Percentiles rank a stretch among this genome's conserved stretches.
These are phyloP conservation scores for Choloepus hoffmanni DNA, from an alignment of 2,113 vertebrate genomes.

Conservation along the genomic window DNA sequence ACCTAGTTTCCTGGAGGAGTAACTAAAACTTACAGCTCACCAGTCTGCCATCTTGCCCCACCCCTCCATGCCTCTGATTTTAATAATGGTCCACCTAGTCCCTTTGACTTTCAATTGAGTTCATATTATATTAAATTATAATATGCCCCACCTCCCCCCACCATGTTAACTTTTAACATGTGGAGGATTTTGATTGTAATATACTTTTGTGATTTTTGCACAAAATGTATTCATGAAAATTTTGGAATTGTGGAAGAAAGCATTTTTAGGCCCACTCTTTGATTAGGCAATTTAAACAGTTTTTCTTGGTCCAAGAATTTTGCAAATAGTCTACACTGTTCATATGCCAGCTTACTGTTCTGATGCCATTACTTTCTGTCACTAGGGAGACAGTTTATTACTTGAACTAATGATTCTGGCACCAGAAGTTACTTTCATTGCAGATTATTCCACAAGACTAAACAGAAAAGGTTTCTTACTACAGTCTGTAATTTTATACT, in stretches of 20 bases:
- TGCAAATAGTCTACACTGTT: slow-evolving; percentile 31
- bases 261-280: slow-evolving; percentile 51
- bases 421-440: slow-evolving; percentile 31
- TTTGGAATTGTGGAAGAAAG: slow-evolving; percentile 46
- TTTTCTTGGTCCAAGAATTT: slow-evolving; percentile 60
- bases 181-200: slow-evolving; percentile 35
- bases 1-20: too few relatives aligned
- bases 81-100: slow-evolving; percentile 21
- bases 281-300: slow-evolving; percentile 57
- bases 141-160: background rate
- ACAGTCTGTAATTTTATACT: slow-evolving; percentile 35
- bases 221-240: slow-evolving; percentile 34
- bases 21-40: too few relatives aligned
- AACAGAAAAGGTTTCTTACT: slow-evolving; percentile 37
- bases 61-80: too few relatives aligned
- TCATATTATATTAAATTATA: slow-evolving; percentile 27
- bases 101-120: slow-evolving; percentile 53
- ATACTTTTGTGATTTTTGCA: slow-evolving; percentile 52
- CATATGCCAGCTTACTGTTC: background rate
- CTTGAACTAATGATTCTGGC: slow-evolving; percentile 52
- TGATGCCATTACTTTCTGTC: slow-evolving; percentile 59
- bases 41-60: too few relatives aligned
- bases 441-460: background rate
- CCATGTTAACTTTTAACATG: slow-evolving; percentile 32
- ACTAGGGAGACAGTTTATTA: slow-evolving; percentile 42